Evolutionary conservation across 1,140 invertebrate genomes (phyloP), one percentile per base, ranked within the genome.

Genomic region (Leptinotarsa undecemlineata): DNA sequence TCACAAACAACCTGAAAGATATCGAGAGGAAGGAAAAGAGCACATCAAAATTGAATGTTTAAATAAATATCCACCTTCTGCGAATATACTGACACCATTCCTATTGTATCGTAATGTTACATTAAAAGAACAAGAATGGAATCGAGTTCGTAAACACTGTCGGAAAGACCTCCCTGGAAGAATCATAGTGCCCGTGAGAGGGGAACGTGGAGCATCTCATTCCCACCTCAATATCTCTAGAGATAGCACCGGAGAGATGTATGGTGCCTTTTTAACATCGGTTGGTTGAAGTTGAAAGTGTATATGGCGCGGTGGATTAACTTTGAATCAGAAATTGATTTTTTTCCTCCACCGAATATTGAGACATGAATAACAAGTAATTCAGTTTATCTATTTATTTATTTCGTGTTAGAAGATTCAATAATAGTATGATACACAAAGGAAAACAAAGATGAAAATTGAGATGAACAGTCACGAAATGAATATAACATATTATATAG

Each of bases 201-300:
- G 80, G 77, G 76, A 80, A 75, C 78, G 69, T 70, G 78, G 66
- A 73, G 75, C 78, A 62, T 77, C 74, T 79, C 79, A 78, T 80
- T 80, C 79, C 79, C 79, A 79, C 79, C 77, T 76, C 79, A 66
- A 75, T 75, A 80, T 80, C 79, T 80, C 79, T 73, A 68, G 79
- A 80, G 79, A 79, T 78, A 78, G 73, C 76, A 76, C 75, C 74
- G 74, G 76, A 72, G 75, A 82, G 80, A 82, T 82, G 78, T 79
- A 82, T 82, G 80, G 81, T 74, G 78, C 76, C 78, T 81, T 80
- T 82, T 82, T 82, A 82, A 82, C 81, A 82, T 81, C 81, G 81
- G 81, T 82, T 70, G 60, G 47, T 51, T 57, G 20, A 3, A 64
- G 63, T 23, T 64, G 20, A 20, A 61, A 61, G 63, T 15, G 51